Conservation (phyloP, 2,113 vertebrate genomes). For the Oreotrochilus melanogaster region DNA sequence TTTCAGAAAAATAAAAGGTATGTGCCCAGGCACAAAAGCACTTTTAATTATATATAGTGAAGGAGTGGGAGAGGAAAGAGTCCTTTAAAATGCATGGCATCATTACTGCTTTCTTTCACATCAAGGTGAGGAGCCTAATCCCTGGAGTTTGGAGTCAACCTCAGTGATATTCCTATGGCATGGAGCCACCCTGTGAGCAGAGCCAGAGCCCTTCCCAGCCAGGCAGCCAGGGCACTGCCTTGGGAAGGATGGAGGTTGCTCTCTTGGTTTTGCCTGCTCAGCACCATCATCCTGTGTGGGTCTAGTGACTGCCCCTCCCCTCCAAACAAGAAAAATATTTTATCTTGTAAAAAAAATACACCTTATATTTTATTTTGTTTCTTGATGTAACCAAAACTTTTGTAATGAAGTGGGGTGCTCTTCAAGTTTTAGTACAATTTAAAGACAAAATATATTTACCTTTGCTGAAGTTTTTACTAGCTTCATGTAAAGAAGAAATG, state of each 20-base stretch:
- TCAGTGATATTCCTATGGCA: background rate
- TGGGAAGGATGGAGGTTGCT: background rate
- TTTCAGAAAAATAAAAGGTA: background rate
- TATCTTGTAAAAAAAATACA: background rate
- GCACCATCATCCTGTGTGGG: rapidly evolving
- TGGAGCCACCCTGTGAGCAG: background rate
- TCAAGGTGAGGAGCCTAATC: background rate
- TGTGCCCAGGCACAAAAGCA: background rate
- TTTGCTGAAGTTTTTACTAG: background rate
- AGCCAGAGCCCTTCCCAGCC: too few species aligned
- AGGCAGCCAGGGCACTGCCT: background rate
- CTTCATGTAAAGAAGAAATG: background rate
- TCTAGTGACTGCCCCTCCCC: background rate
- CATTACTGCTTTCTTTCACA: background rate
- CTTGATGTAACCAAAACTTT: background rate
- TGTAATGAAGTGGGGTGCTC: background rate
- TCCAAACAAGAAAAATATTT: background rate
- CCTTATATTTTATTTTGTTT: background rate
- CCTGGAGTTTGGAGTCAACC: background rate
- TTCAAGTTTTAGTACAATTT: background rate
- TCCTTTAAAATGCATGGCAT: background rate
- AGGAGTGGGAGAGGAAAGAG: background rate
- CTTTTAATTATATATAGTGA: background rate
- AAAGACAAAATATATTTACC: background rate
- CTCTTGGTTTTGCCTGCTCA: background rate